phyloP scores from a whole-genome alignment of 92 coral and sea anemone species.

The Porites evermanni region DNA sequence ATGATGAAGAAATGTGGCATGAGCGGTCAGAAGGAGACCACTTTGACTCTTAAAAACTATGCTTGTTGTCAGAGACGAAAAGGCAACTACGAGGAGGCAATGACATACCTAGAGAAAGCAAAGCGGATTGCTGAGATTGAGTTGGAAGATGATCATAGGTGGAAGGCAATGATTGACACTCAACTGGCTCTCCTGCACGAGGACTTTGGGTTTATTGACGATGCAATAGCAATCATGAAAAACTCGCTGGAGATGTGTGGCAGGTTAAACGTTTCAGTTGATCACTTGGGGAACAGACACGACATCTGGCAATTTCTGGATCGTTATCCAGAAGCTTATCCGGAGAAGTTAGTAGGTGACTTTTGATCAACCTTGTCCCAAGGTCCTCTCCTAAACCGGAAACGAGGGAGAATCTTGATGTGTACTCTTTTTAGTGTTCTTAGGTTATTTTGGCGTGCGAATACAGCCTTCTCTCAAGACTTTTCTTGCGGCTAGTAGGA shows the following conservation, averaged over 20 bases:
- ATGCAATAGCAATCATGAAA: slow-evolving; percentile 23
- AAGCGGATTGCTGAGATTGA: slow-evolving; percentile 11
- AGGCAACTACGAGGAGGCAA: slow-evolving; percentile 12
- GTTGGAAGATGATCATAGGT: slow-evolving; percentile 14
- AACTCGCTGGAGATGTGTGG: not conserved
- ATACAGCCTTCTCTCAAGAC: too few species aligned
- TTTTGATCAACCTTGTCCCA: not conserved
- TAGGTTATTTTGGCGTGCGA: too few species aligned
- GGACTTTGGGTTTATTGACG: not conserved
- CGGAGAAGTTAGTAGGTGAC: not conserved
- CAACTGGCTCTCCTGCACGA: slow-evolving; percentile 22
- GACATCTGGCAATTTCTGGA: not conserved
- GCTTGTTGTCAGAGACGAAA: not conserved
- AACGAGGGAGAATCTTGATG: too few species aligned
- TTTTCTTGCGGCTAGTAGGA: too few species aligned
- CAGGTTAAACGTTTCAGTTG: not conserved
- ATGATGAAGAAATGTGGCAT: slow-evolving; percentile 17
- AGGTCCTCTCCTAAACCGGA: not conserved
- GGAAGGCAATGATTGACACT: slow-evolving; percentile 41
- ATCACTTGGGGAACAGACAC: not conserved
- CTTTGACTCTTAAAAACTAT: slow-evolving; percentile 12
- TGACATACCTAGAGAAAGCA: not conserved
- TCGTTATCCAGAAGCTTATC: not conserved
- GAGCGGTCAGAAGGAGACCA: slow-evolving; percentile 26
- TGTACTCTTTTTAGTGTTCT: too few species aligned